Base-by-base conservation (phyloP, 2,888 invertebrate species). In the Nowickia ferox region DNA sequence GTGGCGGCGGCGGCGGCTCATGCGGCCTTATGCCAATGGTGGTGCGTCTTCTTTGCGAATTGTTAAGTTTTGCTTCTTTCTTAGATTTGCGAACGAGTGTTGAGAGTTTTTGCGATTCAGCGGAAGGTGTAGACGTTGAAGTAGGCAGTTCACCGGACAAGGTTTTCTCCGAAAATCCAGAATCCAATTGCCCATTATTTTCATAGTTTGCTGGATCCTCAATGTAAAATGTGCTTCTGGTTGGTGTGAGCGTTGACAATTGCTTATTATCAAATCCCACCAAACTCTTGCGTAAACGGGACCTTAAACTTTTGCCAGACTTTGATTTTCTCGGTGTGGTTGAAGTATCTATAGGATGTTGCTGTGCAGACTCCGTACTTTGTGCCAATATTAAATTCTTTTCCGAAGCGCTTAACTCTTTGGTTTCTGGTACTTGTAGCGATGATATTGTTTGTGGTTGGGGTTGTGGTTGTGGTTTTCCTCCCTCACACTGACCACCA, bases 151-250 rank as follows among this genome's bases (percentile, higher is more conserved):
- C 91, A 1, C 88, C 89, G 0, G 89, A 89, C 10, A 90, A 88
- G 11, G 89, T 88, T 84, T 93, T 92, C 75, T 92, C 92, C 53
- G 92, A 94, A 88, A 95, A 95, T 46, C 95, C 95, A 1, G 95
- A 95, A 89, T 95, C 95, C 1, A 95, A 94, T 88, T 95, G 95
- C 88, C 95, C 94, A 4, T 89, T 89, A 6, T 88, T 88, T 1
- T 95, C 94, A 80, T 95, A 94, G 44, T 95, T 95, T 0, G 65
- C 86, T 0, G 95, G 94, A 87, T 96, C 95, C 68, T 95, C 95
- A 88, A 96, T 91, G 89, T 96, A 96, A 91, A 96, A 96, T 0
- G 96, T 96, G 68, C 96, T 96, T 87, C 95, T 95, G 0, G 95
- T 94, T 63, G 94, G 93, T 88, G 94, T 94, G 77, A 95, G 88